These are phyloP conservation scores for Eumerus sabulonum DNA, from an alignment of 2,888 invertebrate species.

Conservation along the genomic window DNA sequence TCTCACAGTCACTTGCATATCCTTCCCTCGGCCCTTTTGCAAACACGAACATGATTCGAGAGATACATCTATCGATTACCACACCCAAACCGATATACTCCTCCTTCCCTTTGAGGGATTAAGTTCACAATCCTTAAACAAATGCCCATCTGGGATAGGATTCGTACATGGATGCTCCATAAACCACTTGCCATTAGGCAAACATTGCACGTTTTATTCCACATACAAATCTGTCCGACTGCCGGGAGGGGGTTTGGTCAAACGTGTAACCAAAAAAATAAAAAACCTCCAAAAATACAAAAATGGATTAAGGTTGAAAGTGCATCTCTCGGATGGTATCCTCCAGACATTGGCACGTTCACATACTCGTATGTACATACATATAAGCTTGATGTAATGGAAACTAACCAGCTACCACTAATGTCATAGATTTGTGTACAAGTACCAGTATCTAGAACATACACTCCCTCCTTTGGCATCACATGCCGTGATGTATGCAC, in stretches of 20 bases:
- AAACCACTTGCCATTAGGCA: slow-evolving; percentile 44
- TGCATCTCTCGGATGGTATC: slow-evolving; percentile 12
- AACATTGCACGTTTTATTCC: slow-evolving; percentile 42
- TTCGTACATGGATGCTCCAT: background rate
- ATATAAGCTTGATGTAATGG: background rate
- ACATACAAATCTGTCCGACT: slow-evolving; percentile 37
- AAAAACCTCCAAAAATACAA: slow-evolving; percentile 31
- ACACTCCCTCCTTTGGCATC: slow-evolving; percentile 21
- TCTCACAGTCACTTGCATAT: too few relatives aligned
- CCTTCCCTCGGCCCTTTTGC: background rate
- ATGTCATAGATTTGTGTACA: background rate
- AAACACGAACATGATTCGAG: background rate
- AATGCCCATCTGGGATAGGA: too few relatives aligned
- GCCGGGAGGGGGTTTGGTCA: slow-evolving; percentile 5
- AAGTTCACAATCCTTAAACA: too few relatives aligned
- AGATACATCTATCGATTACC: too few relatives aligned
- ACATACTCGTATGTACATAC: background rate
- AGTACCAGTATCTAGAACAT: background rate
- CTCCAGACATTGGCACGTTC: slow-evolving; percentile 23
- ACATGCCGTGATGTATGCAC: slow-evolving; percentile 7
- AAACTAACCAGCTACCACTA: slow-evolving; percentile 20
- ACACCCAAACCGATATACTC: too few relatives aligned
- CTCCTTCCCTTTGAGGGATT: too few relatives aligned
- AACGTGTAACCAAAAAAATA: background rate
- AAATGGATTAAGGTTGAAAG: slow-evolving; percentile 57